Conservation (phyloP, 2,113 vertebrate genomes). For the Camarhynchus parvulus region DNA sequence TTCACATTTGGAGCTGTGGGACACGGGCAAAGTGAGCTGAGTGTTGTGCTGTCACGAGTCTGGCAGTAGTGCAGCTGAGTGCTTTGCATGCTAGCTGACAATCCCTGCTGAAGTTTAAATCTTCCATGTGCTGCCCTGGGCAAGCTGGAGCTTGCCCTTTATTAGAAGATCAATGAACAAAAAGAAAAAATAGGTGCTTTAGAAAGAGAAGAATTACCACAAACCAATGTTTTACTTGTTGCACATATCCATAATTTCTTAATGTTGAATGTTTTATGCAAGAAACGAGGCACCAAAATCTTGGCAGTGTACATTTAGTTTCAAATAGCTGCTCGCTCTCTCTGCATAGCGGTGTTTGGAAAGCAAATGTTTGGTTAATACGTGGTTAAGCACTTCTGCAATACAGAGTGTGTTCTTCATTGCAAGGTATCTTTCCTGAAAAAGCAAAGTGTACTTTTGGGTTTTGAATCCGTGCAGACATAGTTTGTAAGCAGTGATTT, state of each 20-base stretch:
- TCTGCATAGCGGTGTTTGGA: constrained; percentile 38
- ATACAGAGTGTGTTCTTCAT: constrained; percentile 19
- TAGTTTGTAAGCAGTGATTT: constrained; percentile 31
- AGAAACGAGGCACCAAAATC: background rate
- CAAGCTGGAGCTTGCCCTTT: constrained; percentile 16
- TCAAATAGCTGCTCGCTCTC: constrained; percentile 6
- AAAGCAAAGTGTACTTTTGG: constrained; percentile 23
- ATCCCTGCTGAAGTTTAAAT: background rate
- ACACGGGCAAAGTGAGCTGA: background rate
- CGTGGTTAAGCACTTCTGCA: constrained; percentile 48
- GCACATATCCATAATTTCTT: constrained; percentile 1
- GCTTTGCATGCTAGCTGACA: background rate
- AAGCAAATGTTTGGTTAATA: constrained; percentile 67
- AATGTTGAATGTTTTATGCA: constrained; percentile 20
- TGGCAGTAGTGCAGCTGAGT: background rate
- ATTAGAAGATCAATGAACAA: background rate
- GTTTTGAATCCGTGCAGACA: background rate
- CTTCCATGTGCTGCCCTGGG: background rate
- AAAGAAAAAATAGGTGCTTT: background rate
- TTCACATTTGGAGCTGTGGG: background rate
- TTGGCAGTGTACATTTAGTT: constrained; percentile 4
- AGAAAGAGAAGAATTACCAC: background rate
- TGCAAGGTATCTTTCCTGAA: constrained; percentile 1
- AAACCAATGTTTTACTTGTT: background rate
- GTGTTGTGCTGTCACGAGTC: background rate